Conservation (phyloP, 53 echinoderm and acorn worm genomes). For the Stichopus horrens region DNA sequence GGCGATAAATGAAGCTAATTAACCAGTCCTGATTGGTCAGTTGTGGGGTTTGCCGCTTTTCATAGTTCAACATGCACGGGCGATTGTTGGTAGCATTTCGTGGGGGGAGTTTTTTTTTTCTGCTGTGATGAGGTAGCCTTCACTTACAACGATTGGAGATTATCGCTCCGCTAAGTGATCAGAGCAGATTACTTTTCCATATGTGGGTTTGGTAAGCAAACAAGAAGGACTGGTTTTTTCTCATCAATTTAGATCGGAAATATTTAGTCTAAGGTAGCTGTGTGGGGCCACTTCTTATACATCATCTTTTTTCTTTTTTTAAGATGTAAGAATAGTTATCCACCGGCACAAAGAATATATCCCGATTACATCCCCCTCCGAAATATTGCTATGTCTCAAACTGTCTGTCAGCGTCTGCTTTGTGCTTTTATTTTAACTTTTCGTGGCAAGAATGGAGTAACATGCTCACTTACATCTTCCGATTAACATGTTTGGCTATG, state of each 20-base stretch:
- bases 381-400: too few relatives aligned
- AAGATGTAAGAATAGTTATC: too few relatives aligned
- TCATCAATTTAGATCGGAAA: conserved; percentile 39
- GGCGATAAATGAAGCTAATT: conserved; percentile 45
- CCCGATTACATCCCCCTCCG: too few relatives aligned
- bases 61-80: conserved; percentile 23
- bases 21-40: conserved; percentile 35
- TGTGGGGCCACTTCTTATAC: conserved; percentile 24
- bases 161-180: conserved; percentile 42
- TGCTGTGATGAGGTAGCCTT: neutral
- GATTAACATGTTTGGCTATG: too few relatives aligned
- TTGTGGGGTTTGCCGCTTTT: conserved; percentile 30
- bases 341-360: too few relatives aligned
- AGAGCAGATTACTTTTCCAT: conserved; percentile 38
- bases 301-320: neutral
- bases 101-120: conserved; percentile 23
- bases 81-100: neutral
- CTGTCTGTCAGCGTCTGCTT: too few relatives aligned
- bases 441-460: too few relatives aligned
- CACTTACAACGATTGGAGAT: conserved; percentile 26
- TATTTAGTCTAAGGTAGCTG: conserved; percentile 36
- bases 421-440: too few relatives aligned
- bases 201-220: conserved; percentile 40
- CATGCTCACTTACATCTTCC: too few relatives aligned
- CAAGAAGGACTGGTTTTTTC: conserved; percentile 27